phyloP scores from a whole-genome alignment of 1,140 invertebrate genomes.

The Cydia pomonella region DNA sequence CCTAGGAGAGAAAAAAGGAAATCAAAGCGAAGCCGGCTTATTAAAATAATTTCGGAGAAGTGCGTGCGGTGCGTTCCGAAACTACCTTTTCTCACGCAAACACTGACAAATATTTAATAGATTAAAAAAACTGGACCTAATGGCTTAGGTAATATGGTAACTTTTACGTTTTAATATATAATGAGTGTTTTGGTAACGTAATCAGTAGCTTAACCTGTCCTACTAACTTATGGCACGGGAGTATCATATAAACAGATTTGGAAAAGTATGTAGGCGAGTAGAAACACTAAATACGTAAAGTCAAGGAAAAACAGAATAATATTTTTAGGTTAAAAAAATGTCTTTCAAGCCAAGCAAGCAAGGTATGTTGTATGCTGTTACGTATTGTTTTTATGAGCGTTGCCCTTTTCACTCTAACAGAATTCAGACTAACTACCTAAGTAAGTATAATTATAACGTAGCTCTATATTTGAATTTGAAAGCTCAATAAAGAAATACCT shows the following conservation, averaged over 20 bases:
- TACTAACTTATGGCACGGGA: conserved; percentile 58
- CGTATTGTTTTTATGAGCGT: too few relatives aligned
- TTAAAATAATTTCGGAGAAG: conserved; percentile 76
- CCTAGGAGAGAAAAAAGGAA: conserved; percentile 47
- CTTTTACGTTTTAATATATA: background rate
- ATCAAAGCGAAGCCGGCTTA: conserved; percentile 76
- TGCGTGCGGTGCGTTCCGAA: conserved; percentile 67
- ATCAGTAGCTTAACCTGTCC: conserved; percentile 58
- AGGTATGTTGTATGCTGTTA: background rate
- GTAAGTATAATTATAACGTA: too few relatives aligned
- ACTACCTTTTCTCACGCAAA: conserved; percentile 66
- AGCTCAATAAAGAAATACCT: background rate
- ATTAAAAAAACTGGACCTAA: background rate
- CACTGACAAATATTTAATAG: conserved; percentile 26
- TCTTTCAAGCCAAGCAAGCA: too few relatives aligned
- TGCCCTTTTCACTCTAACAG: too few relatives aligned
- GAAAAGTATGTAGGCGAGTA: conserved; percentile 55
- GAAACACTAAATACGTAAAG: conserved; percentile 56
- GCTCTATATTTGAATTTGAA: background rate
- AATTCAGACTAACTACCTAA: too few relatives aligned
- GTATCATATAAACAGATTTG: conserved; percentile 67
- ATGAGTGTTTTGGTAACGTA: conserved; percentile 47
- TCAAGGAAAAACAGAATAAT: background rate
- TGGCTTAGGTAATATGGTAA: background rate
- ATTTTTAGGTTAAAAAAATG: too few relatives aligned